Evolutionary conservation across 2,113 vertebrate genomes (phyloP).

Genomic region (Psephotus haematonotus): DNA sequence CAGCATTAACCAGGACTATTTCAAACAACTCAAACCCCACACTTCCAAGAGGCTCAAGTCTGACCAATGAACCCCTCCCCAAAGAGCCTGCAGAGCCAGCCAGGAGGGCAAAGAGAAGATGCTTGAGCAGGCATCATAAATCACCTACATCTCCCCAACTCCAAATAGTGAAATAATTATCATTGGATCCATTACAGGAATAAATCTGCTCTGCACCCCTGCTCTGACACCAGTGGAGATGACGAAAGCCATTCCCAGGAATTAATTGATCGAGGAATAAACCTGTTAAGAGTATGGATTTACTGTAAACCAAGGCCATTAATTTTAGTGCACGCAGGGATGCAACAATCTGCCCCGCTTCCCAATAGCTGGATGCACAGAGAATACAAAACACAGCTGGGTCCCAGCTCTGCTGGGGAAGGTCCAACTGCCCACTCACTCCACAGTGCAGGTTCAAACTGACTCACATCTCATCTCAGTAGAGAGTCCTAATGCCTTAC

Average conservation of each 20-base stretch:
- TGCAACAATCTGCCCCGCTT: not conserved
- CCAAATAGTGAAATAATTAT: constrained; percentile 68
- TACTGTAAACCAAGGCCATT: constrained; percentile 60
- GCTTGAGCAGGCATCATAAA: not conserved
- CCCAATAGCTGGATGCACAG: not conserved
- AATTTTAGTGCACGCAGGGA: not conserved
- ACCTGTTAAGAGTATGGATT: constrained; percentile 69
- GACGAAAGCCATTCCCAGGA: constrained; percentile 63
- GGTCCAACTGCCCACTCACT: not conserved
- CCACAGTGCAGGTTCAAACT: not conserved
- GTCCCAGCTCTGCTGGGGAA: not conserved
- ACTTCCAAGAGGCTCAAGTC: not conserved
- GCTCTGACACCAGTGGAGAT: constrained; percentile 53
- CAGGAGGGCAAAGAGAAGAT: not conserved
- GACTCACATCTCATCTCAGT: not conserved
- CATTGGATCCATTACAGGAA: constrained; percentile 58
- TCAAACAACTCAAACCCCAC: not conserved
- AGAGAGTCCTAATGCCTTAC: not conserved
- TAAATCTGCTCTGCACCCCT: constrained; percentile 53
- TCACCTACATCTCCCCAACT: not conserved
- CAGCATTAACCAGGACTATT: not conserved
- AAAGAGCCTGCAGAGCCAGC: not conserved
- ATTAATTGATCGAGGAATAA: constrained; percentile 72
- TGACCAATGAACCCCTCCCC: not conserved
- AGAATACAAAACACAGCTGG: constrained; percentile 5